Conservation (phyloP, 2,888 invertebrate species). For the Thera britannica region DNA sequence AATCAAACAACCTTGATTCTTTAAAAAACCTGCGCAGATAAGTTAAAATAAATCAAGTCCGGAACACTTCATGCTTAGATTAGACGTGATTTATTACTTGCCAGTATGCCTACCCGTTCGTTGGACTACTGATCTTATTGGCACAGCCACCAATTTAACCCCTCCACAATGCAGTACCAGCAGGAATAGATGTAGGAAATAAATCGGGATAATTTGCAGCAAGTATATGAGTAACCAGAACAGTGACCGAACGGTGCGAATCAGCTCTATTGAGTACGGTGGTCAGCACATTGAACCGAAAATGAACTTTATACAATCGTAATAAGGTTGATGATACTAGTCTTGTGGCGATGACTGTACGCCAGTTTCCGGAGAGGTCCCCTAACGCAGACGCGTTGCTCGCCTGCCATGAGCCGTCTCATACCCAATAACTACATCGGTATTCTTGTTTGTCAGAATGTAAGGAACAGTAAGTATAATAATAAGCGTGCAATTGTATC, state of each 20-base stretch:
- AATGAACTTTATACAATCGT: constrained; percentile 28
- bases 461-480: neutral
- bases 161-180: neutral
- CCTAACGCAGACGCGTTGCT: constrained; percentile 63
- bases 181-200: constrained; percentile 39
- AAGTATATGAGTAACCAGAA: constrained; percentile 70
- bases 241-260: constrained; percentile 79
- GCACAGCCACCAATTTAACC: neutral
- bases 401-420: constrained; percentile 49
- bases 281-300: constrained; percentile 29
- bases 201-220: constrained; percentile 42
- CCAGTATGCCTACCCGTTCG: neutral
- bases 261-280: constrained; percentile 75
- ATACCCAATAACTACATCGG: constrained; percentile 41
- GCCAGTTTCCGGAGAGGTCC: constrained; percentile 78
- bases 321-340: constrained; percentile 34
- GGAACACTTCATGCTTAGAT: no score
- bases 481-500: neutral
- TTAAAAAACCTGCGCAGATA: neutral
- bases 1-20: neutral
- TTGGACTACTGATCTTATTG: neutral
- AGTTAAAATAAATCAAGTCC: no score
- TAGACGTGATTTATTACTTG: neutral
- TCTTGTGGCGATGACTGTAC: constrained; percentile 43
- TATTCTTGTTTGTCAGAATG: constrained; percentile 16